phyloP scores from a whole-genome alignment of 2,888 invertebrate species.

The Labia minor region DNA sequence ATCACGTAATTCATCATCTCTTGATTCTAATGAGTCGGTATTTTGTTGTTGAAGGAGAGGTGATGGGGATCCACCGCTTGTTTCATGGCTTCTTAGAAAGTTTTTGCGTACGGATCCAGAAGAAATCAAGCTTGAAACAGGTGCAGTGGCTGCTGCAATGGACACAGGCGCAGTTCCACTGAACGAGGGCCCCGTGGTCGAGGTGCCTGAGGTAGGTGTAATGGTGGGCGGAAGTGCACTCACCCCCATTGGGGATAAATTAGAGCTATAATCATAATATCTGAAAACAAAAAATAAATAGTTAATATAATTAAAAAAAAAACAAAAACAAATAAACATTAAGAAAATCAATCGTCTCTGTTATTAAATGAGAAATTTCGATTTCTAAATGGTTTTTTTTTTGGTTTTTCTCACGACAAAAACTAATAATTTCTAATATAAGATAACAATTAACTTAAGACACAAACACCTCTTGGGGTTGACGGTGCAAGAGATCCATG shows the following conservation, averaged over 20 bases:
- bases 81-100: not conserved
- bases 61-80: not conserved
- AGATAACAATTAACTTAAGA: too few relatives aligned
- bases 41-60: slow-evolving; percentile 38
- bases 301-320: not conserved
- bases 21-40: slow-evolving; percentile 44
- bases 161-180: not conserved
- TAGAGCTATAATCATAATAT: not conserved
- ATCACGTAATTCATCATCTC: slow-evolving; percentile 44
- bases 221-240: not conserved
- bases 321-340: too few relatives aligned
- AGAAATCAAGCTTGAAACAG: not conserved
- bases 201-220: not conserved
- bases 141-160: too few relatives aligned
- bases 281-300: not conserved
- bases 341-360: too few relatives aligned
- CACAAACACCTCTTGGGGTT: too few relatives aligned
- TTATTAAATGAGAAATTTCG: too few relatives aligned
- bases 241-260: not conserved
- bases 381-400: not conserved
- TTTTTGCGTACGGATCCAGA: not conserved
- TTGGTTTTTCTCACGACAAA: too few relatives aligned
- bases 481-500: too few relatives aligned
- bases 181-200: not conserved
- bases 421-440: too few relatives aligned